Conservation (phyloP, 2,113 vertebrate genomes). For the Puma concolor region DNA sequence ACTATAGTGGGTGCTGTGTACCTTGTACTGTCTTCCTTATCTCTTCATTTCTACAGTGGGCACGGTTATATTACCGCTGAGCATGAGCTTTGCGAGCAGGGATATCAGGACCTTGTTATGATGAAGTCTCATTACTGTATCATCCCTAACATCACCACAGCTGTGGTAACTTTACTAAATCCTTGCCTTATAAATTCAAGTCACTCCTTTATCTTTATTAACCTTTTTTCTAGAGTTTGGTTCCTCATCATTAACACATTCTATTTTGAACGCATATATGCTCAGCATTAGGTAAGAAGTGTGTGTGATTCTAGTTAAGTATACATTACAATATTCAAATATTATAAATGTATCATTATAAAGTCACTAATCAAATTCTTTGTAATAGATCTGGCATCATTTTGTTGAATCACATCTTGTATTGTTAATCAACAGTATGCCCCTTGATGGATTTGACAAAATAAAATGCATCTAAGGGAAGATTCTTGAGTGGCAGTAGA, state of each 20-base stretch:
- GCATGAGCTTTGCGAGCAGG: neutral
- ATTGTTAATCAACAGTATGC: slow-evolving; percentile 79
- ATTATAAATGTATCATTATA: slow-evolving; percentile 63
- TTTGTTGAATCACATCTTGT: slow-evolving; percentile 75
- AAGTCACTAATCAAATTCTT: slow-evolving; percentile 69
- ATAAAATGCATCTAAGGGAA: slow-evolving; percentile 75
- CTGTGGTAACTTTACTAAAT: neutral
- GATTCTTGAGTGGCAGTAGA: slow-evolving; percentile 82
- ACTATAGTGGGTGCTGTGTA: neutral
- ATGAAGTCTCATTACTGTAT: slow-evolving; percentile 36
- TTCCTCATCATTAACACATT: neutral
- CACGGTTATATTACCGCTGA: neutral
- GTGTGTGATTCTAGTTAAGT: slow-evolving; percentile 10
- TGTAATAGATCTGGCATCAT: slow-evolving; percentile 71
- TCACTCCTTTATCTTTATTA: slow-evolving; percentile 57
- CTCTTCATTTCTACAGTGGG: neutral
- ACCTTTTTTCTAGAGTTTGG: slow-evolving; percentile 44
- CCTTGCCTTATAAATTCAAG: neutral
- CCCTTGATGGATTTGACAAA: slow-evolving; percentile 76
- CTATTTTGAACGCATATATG: slow-evolving; percentile 45
- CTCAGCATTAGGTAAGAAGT: slow-evolving; percentile 51
- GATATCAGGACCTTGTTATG: neutral
- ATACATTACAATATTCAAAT: slow-evolving; percentile 65
- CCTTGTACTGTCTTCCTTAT: neutral
- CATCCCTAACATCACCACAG: slow-evolving; percentile 12